phyloP scores from a whole-genome alignment of 2,113 vertebrate genomes.

The Mormoops blainvillei region DNA sequence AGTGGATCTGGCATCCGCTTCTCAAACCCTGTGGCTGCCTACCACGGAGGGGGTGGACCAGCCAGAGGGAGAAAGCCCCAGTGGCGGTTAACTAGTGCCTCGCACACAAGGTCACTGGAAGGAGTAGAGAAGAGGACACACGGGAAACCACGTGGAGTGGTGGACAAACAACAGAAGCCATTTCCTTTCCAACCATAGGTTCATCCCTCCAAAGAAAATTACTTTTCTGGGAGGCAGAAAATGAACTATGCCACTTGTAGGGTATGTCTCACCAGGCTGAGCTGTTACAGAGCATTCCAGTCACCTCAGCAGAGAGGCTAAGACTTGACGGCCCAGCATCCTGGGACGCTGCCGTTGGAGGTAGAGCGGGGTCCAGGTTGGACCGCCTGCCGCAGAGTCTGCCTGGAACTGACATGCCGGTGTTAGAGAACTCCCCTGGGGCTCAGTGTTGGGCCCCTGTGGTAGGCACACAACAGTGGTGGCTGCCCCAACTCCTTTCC shows the following conservation, averaged over 20 bases:
- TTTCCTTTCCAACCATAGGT: not conserved
- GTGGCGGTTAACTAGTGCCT: too few species aligned
- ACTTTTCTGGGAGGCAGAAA: not conserved
- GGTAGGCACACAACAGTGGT: fast-evolving
- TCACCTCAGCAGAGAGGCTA: fast-evolving
- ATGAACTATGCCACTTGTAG: not conserved
- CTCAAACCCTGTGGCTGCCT: not conserved
- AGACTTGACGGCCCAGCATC: too few species aligned
- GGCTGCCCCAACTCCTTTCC: not conserved
- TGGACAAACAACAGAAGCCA: not conserved
- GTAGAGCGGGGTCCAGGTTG: fast-evolving
- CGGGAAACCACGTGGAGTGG: too few species aligned
- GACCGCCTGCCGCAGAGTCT: too few species aligned
- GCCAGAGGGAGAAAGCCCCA: not conserved
- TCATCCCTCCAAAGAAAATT: not conserved
- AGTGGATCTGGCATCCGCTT: too few species aligned
- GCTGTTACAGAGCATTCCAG: not conserved
- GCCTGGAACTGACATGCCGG: not conserved
- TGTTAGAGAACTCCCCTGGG: not conserved
- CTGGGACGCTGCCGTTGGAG: not conserved
- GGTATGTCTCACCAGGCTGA: not conserved
- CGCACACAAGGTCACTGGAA: not conserved
- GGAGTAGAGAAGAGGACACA: not conserved
- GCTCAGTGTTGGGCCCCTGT: not conserved
- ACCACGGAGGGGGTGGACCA: not conserved